Base-by-base conservation (phyloP, 2,113 vertebrate species). In the Cyanoderma ruficeps region DNA sequence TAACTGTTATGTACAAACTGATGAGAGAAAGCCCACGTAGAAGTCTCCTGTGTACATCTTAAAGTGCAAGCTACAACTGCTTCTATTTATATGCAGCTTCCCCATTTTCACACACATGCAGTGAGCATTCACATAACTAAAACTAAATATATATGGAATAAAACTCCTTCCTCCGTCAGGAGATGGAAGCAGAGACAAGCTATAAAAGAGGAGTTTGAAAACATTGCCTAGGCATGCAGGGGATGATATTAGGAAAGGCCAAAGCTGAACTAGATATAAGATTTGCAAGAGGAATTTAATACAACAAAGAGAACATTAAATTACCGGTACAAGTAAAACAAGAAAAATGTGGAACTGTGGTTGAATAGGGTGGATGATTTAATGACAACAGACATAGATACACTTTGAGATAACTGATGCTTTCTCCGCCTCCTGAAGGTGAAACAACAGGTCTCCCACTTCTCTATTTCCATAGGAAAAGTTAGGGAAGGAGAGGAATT, bases 151-250 rank as follows among this genome's bases (percentile, higher is more conserved):
- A 42, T 46, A 33, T 12, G 3, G 63, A 92, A 90, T 72, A 89
- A 68, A 83, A 92, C 80, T 83, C 69, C 82, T 83, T 94, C 55
- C 71, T 41, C 93, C 15, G n/a, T 95, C 91, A 94, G 80, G 63
- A 96, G 89, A 92, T 77, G 80, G 76, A 89, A 96, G 87, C 91
- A 94, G 71, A 95, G 80, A 72, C n/a, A 83, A 89, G 50, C 49
- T 72, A 47, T 28, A 76, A 39, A 68, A 31, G 5, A 91, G 13
- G 21, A 86, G 25, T 44, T 31, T 37, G 41, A 83, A 83, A 90
- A 77, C 50, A 46, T 7, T 83, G 44, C 20, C 47, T 85, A 6
- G 35, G 28, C 17, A 56, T 13, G 11, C 50, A 79, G 13, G 10
- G 15, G 23, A 60, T 47, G 35, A 8, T 37, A 60, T 52, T 28